phyloP scores from a whole-genome alignment of 30 jellyfish, hydroid and myxozoan species.

The Mastigias papua region DNA sequence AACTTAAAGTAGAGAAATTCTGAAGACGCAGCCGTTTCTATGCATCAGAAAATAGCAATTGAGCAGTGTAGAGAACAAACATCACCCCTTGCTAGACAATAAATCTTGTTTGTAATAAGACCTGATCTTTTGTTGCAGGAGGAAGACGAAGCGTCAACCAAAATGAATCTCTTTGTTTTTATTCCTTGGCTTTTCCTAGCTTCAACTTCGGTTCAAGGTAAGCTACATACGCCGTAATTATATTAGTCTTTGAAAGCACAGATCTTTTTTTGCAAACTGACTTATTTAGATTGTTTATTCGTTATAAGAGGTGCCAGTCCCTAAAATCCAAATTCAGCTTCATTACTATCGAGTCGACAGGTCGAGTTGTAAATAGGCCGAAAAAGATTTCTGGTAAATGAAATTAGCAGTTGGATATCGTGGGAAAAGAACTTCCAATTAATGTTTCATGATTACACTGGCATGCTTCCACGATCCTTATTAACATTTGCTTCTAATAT shows the following conservation, averaged over 20 bases:
- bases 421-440: not conserved
- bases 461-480: no score
- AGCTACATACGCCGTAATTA: not conserved
- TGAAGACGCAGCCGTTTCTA: not conserved
- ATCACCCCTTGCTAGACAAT: not conserved
- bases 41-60: not conserved
- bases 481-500: no score
- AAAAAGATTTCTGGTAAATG: not conserved
- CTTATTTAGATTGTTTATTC: not conserved
- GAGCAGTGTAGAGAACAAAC: not conserved
- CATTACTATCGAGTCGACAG: not conserved
- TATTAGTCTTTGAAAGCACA: not conserved
- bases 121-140: not conserved
- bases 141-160: not conserved
- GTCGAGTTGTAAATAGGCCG: not conserved
- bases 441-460: no score
- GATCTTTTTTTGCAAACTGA: not conserved
- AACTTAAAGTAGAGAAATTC: not conserved
- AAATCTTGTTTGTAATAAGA: not conserved
- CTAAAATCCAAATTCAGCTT: not conserved
- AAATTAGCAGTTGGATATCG: not conserved
- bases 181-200: constrained; percentile 5
- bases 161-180: constrained; percentile 3
- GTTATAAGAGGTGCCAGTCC: not conserved
- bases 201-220: constrained; percentile 1